phyloP scores from a whole-genome alignment of 2,797 vertebrate genomes.

The Siniperca obscura region DNA sequence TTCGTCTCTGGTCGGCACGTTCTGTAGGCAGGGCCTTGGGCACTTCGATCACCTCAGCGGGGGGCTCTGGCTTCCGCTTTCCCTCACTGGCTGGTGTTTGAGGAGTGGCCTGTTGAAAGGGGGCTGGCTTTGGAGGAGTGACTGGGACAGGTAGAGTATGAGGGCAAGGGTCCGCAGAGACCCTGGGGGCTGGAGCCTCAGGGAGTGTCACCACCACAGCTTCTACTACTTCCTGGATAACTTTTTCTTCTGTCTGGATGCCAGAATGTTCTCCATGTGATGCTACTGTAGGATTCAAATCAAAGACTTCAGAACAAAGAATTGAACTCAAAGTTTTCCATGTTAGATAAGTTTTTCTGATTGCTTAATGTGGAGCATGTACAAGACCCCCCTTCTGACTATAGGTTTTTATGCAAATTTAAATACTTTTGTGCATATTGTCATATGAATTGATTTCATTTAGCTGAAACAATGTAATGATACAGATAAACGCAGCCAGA shows the following conservation, averaged over 20 bases:
- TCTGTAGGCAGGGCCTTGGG: constrained; percentile 89
- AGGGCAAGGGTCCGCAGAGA: constrained; percentile 59
- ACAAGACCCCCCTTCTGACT: not conserved
- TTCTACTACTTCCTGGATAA: constrained; percentile 81
- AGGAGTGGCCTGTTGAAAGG: constrained; percentile 57
- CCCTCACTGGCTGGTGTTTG: constrained; percentile 76
- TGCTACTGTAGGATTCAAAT: constrained; percentile 47
- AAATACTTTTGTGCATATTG: not conserved
- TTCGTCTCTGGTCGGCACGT: constrained; percentile 87
- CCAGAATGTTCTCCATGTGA: constrained; percentile 66
- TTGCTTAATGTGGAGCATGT: not conserved
- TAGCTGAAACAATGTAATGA: not conserved
- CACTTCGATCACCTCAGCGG: constrained; percentile 84
- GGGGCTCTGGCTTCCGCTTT: constrained; percentile 85
- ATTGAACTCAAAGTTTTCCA: not conserved
- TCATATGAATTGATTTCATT: not conserved
- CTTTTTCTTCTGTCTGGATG: constrained; percentile 75
- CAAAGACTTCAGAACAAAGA: not conserved
- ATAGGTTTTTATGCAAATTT: not conserved
- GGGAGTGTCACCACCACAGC: constrained; percentile 76
- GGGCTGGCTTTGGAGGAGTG: constrained; percentile 67
- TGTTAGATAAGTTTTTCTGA: not conserved
- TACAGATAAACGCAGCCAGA: not conserved
- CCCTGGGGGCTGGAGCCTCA: constrained; percentile 63
- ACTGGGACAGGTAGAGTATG: constrained; percentile 61